Conservation (phyloP, 2,888 invertebrate species). For the Callinectes sapidus region DNA sequence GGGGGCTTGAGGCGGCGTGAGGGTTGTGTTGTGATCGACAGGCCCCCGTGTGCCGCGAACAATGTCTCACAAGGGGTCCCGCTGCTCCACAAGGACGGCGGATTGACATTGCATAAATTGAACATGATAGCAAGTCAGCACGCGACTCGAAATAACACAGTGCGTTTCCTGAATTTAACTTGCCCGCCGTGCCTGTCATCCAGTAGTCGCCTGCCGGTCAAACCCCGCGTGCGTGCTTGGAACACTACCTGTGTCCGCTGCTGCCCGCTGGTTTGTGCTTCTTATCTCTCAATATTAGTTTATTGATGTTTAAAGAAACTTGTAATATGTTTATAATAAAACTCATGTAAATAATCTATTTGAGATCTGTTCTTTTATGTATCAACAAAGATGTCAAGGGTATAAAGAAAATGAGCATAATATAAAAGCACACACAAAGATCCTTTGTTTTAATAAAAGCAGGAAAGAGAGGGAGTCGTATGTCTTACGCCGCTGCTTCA, state of each 20-base stretch:
- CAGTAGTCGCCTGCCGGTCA: slow-evolving; percentile 21
- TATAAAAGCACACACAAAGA: background rate
- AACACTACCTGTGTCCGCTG: background rate
- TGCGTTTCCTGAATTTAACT: slow-evolving; percentile 38
- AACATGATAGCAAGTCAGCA: slow-evolving; percentile 59
- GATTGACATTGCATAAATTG: slow-evolving; percentile 62
- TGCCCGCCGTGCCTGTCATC: slow-evolving; percentile 37
- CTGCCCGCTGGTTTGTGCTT: background rate
- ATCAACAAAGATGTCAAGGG: background rate
- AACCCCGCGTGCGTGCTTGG: background rate
- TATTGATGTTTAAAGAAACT: slow-evolving; percentile 3
- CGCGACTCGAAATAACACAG: slow-evolving; percentile 57
- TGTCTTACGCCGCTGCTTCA: slow-evolving; percentile 28
- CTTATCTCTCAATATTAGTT: background rate
- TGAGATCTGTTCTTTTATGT: background rate
- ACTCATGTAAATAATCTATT: background rate
- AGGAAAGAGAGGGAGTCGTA: background rate
- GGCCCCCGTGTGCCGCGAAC: slow-evolving; percentile 51
- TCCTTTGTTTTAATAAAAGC: background rate
- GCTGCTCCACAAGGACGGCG: slow-evolving; percentile 51
- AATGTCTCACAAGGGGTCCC: slow-evolving; percentile 55
- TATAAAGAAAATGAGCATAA: background rate
- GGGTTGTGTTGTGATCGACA: slow-evolving; percentile 55
- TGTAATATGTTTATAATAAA: background rate
- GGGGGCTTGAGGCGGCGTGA: slow-evolving; percentile 31